phyloP scores from a whole-genome alignment of 2,113 vertebrate species.

The Castor canadensis region DNA sequence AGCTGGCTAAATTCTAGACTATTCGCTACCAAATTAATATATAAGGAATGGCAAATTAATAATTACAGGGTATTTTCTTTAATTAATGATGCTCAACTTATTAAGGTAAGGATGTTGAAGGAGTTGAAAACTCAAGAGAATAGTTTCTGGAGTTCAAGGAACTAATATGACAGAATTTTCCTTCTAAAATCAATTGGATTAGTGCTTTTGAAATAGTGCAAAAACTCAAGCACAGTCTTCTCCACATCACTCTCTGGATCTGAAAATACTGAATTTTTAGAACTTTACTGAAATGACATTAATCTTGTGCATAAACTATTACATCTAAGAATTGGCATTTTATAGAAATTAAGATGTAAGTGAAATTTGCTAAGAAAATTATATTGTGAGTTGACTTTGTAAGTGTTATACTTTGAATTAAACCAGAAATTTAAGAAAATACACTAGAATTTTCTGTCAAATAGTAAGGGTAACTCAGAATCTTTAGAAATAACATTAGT shows the following conservation, averaged over 20 bases:
- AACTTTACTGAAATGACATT: background rate
- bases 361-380: background rate
- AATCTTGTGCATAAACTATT: background rate
- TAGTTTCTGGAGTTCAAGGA: background rate
- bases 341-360: background rate
- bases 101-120: background rate
- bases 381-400: background rate
- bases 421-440: conserved; percentile 23
- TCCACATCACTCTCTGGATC: background rate
- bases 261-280: background rate
- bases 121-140: background rate
- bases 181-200: conserved; percentile 10
- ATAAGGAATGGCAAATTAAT: conserved; percentile 37
- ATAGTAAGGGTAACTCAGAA: background rate
- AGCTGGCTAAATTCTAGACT: background rate
- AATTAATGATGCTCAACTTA: conserved; percentile 17
- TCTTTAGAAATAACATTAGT: background rate
- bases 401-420: background rate
- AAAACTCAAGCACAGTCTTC: background rate
- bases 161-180: background rate
- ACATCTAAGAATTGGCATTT: background rate
- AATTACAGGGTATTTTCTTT: background rate
- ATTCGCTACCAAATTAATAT: conserved; percentile 45
- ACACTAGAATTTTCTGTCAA: background rate
- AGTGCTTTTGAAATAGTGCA: background rate